A percentile compares a stretch with the other conserved stretches of the same genome.
phyloP scores from a whole-genome alignment of 2,797 vertebrate species.

The Pempheris klunzingeri region DNA sequence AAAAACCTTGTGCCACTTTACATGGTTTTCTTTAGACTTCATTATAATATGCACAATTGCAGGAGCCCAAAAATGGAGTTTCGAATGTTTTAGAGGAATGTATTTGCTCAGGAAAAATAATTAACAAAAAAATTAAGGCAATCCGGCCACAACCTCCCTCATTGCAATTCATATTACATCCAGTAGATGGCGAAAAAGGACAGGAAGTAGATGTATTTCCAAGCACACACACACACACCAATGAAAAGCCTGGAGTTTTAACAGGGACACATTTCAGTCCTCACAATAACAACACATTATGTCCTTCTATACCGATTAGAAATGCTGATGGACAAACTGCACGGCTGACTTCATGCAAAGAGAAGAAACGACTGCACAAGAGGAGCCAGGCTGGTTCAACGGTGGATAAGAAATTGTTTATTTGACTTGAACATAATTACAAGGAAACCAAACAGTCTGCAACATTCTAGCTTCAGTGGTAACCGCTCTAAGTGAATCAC shows the following conservation, averaged over 20 bases:
- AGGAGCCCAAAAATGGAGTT: too few relatives aligned
- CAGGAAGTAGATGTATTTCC: background rate
- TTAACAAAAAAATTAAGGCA: too few relatives aligned
- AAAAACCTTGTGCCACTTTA: too few relatives aligned
- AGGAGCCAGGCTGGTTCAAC: constrained; percentile 67
- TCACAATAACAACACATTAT: background rate
- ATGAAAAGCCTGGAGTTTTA: background rate
- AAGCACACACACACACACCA: background rate
- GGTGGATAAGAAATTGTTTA: constrained; percentile 83
- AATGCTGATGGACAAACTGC: background rate
- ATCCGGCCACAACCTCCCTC: background rate
- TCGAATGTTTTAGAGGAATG: too few relatives aligned
- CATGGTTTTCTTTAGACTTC: too few relatives aligned
- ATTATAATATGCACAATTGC: too few relatives aligned
- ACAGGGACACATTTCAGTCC: background rate
- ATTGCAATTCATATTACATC: background rate
- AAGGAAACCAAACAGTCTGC: constrained; percentile 80
- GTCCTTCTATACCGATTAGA: background rate
- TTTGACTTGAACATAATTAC: constrained; percentile 83
- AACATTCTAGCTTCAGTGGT: constrained; percentile 78
- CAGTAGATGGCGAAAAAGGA: constrained; percentile 38
- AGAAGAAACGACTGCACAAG: constrained; percentile 39
- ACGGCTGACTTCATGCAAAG: background rate
- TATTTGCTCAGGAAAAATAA: too few relatives aligned
- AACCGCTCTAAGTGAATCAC: constrained; percentile 79